phyloP scores from a whole-genome alignment of 2,797 vertebrate genomes.

The Acipenser ruthenus region DNA sequence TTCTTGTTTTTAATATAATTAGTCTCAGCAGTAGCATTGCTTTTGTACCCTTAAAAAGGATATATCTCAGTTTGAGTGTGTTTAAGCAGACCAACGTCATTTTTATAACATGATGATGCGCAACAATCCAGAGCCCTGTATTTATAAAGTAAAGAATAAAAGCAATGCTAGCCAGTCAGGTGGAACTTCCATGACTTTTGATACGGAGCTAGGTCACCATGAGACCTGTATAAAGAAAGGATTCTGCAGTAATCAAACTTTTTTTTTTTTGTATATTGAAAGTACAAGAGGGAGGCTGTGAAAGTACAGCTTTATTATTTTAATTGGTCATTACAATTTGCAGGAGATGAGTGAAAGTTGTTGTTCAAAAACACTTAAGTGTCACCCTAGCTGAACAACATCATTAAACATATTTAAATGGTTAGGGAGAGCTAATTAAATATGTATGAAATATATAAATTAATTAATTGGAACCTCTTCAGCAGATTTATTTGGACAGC shows the following conservation, averaged over 20 bases:
- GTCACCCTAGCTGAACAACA: background rate
- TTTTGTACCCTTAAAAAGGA: no score
- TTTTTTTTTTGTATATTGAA: background rate
- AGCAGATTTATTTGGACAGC: background rate
- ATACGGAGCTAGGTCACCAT: background rate
- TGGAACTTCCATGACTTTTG: background rate
- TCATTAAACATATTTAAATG: background rate
- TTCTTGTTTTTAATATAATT: background rate
- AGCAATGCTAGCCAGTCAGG: background rate
- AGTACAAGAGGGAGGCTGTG: background rate
- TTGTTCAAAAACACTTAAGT: background rate
- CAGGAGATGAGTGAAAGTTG: background rate
- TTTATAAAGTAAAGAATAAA: background rate
- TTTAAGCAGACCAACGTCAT: background rate
- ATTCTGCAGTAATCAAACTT: constrained; percentile 1
- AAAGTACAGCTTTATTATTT: background rate
- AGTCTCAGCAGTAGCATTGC: no score
- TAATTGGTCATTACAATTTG: background rate
- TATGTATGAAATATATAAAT: constrained; percentile 4
- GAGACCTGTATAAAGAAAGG: background rate
- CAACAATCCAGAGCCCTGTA: background rate
- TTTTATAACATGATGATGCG: background rate
- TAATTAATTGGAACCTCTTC: background rate
- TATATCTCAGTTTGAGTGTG: background rate
- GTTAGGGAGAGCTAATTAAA: background rate